Evolutionary conservation across 1,140 invertebrate genomes (phyloP).

Genomic region (Gonatopus flavifemur): DNA sequence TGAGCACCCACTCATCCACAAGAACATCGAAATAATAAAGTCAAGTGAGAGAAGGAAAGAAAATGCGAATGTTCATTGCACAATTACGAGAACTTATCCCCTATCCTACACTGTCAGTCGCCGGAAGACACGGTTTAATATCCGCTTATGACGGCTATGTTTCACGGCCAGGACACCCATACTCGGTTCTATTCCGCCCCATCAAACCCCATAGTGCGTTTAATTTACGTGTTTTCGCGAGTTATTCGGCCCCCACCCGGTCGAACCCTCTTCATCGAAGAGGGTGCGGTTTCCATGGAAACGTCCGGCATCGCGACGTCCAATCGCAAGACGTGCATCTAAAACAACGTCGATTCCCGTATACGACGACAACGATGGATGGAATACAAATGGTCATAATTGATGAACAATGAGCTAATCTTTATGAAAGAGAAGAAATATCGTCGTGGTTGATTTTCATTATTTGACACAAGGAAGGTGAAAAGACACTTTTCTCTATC

Average conservation of each 20-base stretch:
- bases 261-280: slow-evolving; percentile 20
- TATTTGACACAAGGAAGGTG: too few species aligned
- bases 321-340: slow-evolving; percentile 33
- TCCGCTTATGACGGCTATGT: slow-evolving; percentile 53
- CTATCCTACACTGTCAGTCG: slow-evolving; percentile 9
- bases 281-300: slow-evolving; percentile 39
- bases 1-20: too few species aligned
- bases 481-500: too few species aligned
- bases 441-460: too few species aligned
- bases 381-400: too few species aligned
- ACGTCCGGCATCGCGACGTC: slow-evolving; percentile 34
- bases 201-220: slow-evolving; percentile 56
- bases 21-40: too few species aligned
- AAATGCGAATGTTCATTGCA: slow-evolving; percentile 21
- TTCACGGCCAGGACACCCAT: slow-evolving; percentile 43
- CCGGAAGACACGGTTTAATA: slow-evolving; percentile 46
- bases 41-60: neutral
- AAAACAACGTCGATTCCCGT: slow-evolving; percentile 26
- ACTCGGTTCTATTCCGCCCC: slow-evolving; percentile 49
- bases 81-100: slow-evolving; percentile 14
- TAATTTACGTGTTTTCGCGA: slow-evolving; percentile 58
- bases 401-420: too few species aligned
- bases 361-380: slow-evolving; percentile 37
- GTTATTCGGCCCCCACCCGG: slow-evolving; percentile 46
- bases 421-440: too few species aligned